Conservation (phyloP, 1,140 invertebrate species). For the Zaprionus tsacasi region DNA sequence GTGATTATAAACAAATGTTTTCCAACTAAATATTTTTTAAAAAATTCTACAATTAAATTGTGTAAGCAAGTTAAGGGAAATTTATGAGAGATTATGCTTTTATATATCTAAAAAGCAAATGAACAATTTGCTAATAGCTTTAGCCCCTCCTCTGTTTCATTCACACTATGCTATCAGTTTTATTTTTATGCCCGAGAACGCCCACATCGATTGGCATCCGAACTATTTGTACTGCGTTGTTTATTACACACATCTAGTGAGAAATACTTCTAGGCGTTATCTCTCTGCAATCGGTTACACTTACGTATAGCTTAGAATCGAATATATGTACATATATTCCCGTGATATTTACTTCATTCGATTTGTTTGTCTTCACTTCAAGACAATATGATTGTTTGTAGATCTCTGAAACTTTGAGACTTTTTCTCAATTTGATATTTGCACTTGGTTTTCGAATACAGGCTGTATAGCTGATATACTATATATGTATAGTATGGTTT, state of each 20-base stretch:
- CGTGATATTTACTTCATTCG: conserved; percentile 42
- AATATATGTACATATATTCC: conserved; percentile 4
- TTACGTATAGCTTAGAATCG: conserved; percentile 19
- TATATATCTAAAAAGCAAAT: background rate
- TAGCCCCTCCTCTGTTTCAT: background rate
- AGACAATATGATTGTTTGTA: conserved; percentile 1
- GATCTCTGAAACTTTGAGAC: conserved; percentile 13
- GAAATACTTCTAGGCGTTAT: conserved; percentile 24
- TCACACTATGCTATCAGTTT: conserved; percentile 10
- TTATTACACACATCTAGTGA: conserved; percentile 27
- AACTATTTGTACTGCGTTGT: conserved; percentile 27
- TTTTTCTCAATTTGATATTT: conserved; percentile 4
- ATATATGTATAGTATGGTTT: too few relatives aligned
- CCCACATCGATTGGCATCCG: conserved; percentile 26
- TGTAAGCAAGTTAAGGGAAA: background rate
- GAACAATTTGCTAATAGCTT: conserved; percentile 6
- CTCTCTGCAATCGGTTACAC: conserved; percentile 15
- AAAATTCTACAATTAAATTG: background rate
- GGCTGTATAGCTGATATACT: background rate
- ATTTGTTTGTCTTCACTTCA: conserved; percentile 32
- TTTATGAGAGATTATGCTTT: background rate
- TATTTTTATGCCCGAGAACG: conserved; percentile 10
- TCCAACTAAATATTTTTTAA: background rate
- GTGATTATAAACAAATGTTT: background rate
- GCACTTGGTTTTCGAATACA: too few relatives aligned